A percentile compares a stretch with the other conserved stretches of the same genome.
Conservation (phyloP, 2,888 invertebrate species). For the Heliconius hortense region DNA sequence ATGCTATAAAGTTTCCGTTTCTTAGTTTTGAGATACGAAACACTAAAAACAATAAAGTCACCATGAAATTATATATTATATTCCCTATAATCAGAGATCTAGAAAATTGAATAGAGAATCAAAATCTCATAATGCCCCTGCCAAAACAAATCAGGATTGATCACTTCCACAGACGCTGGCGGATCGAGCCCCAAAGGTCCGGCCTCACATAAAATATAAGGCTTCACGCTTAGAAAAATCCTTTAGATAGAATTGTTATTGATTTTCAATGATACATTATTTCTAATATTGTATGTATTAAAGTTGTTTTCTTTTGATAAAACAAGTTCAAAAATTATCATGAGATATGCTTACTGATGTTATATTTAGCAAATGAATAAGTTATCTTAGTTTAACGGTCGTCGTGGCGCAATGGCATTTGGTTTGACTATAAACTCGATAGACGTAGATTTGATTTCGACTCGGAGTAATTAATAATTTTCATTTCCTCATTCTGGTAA, state of each 20-base stretch:
- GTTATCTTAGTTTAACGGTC: too few relatives aligned
- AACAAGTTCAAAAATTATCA: background rate
- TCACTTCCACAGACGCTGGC: slow-evolving; percentile 1
- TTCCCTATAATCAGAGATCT: background rate
- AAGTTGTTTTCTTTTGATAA: background rate
- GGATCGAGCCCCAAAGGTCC: slow-evolving; percentile 9
- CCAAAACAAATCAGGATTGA: slow-evolving; percentile 16
- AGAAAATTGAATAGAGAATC: slow-evolving; percentile 1
- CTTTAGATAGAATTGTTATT: slow-evolving; percentile 5
- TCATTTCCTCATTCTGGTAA: too few relatives aligned
- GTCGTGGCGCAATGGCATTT: too few relatives aligned
- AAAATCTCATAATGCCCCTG: slow-evolving; percentile 13
- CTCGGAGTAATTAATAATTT: too few relatives aligned
- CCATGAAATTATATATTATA: background rate
- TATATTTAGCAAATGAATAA: too few relatives aligned
- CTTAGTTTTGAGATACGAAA: too few relatives aligned
- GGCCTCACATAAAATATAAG: slow-evolving; percentile 13
- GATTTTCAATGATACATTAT: background rate
- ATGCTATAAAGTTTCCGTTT: too few relatives aligned
- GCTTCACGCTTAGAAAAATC: slow-evolving; percentile 25
- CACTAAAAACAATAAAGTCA: too few relatives aligned
- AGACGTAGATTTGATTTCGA: too few relatives aligned
- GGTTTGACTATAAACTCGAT: too few relatives aligned
- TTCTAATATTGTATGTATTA: background rate
- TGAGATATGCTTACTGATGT: too few relatives aligned